Base-by-base conservation (phyloP, 2,113 vertebrate genomes). In the Pteropus alecto region DNA sequence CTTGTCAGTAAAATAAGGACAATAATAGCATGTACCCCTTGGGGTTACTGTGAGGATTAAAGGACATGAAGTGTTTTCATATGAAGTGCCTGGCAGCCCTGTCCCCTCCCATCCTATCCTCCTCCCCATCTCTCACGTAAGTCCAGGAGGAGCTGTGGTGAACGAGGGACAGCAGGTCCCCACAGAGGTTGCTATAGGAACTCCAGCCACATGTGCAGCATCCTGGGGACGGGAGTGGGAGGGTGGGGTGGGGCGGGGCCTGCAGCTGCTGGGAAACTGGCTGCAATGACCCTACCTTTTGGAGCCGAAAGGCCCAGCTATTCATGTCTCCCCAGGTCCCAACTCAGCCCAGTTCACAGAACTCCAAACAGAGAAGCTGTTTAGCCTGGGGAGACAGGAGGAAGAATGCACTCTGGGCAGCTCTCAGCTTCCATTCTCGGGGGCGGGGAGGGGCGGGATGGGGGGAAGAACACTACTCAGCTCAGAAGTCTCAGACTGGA, bases 241-340 rank as follows among this genome's bases (percentile, higher is more conserved):
- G 46, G 13, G 13, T 15, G 5, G 48, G 48, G 48, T 51, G 48
- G 48, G 48, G 13, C 14, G 46, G 46, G n/a, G 56, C 41, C 61
- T 0, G 73, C 82, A 91, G 89, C 61, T 86, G 77, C 65, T 51
- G 51, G 35, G 87, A 35, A 54, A n/a, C 63, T 87, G 54, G 70
- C 22, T 22, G 58, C 70, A 54, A 60, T 38, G 79, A 95, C 65
- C 58, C 77, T 56, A 78, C 85, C 56, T 95, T 94, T 97, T 90
- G 94, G 84, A 96, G 95, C 87, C 68, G 87, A 96, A 95, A 94
- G 88, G 48, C 67, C 88, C 96, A 93, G 93, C 90, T 95, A 79
- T 65, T 73, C 65, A 16, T 0, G n/a, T 70, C 18, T 41, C 56
- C 14, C 38, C 21, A n/a, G 54, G 88, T 79, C 90, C 76, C 84